Conservation (phyloP, 2,888 invertebrate genomes). For the Synergus laeviventris region DNA sequence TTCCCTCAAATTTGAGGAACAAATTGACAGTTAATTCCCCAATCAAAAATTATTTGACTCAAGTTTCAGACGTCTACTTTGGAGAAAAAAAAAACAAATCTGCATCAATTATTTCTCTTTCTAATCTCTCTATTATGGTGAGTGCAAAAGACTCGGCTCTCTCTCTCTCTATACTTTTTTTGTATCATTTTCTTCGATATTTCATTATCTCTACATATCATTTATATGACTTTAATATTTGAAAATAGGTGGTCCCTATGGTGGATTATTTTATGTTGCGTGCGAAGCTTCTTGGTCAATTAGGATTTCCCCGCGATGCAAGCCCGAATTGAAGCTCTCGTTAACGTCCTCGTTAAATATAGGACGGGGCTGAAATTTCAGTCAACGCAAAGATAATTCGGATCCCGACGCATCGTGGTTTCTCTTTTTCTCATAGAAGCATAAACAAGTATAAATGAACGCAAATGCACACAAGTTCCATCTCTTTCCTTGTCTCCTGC, state of each 20-base stretch:
- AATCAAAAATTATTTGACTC: too few species aligned
- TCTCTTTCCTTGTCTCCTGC: conserved; percentile 45
- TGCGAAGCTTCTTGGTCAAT: conserved; percentile 21
- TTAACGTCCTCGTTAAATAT: conserved; percentile 13
- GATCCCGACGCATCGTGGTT: neutral
- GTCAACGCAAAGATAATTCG: neutral
- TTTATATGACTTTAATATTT: too few species aligned
- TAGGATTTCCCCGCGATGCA: neutral
- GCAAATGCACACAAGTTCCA: conserved; percentile 33
- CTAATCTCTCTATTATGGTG: too few species aligned
- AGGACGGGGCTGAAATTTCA: conserved; percentile 22
- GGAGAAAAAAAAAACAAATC: too few species aligned
- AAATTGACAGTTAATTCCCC: too few species aligned
- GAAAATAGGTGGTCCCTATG: conserved; percentile 10
- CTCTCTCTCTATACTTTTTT: too few species aligned
- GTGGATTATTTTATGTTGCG: neutral
- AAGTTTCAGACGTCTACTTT: too few species aligned
- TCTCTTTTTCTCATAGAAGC: conserved; percentile 10
- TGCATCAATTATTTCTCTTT: too few species aligned
- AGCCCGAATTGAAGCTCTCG: conserved; percentile 21
- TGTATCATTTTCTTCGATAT: too few species aligned
- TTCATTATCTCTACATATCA: too few species aligned
- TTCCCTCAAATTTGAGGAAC: too few species aligned
- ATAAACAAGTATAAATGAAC: neutral
- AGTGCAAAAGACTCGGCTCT: too few species aligned